A percentile compares a stretch with the other conserved stretches of the same genome.
Conservation (phyloP, 1,140 invertebrate species). For the Drosophila bifasciata region DNA sequence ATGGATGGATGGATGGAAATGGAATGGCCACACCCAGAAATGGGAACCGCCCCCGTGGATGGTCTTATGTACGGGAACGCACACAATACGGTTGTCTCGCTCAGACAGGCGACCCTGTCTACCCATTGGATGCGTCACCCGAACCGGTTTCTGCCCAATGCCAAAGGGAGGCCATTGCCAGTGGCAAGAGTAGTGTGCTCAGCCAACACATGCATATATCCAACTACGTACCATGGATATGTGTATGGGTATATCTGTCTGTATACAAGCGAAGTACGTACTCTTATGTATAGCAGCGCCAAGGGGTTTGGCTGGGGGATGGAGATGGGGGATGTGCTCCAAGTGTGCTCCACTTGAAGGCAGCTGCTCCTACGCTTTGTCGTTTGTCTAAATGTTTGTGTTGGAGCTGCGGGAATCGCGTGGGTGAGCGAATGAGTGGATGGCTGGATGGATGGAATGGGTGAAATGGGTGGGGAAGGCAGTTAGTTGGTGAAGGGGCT, state of each 20-base stretch:
- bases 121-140: constrained; percentile 42
- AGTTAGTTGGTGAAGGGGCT: constrained; percentile 1
- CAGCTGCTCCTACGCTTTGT: constrained; percentile 67
- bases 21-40: constrained; percentile 58
- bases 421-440: constrained; percentile 24
- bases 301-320: constrained; percentile 3
- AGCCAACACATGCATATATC: too few species aligned
- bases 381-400: constrained; percentile 74
- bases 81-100: constrained; percentile 55
- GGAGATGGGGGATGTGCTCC: constrained; percentile 37
- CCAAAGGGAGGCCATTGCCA: constrained; percentile 49
- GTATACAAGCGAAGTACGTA: constrained; percentile 22
- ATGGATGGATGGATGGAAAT: constrained; percentile 12
- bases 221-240: constrained; percentile 4
- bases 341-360: constrained; percentile 67
- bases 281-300: constrained; percentile 2
- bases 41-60: constrained; percentile 45
- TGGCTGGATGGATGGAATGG: constrained; percentile 11
- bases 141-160: constrained; percentile 71
- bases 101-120: constrained; percentile 24
- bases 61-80: constrained; percentile 44
- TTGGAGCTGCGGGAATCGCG: constrained; percentile 45
- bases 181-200: constrained; percentile 36
- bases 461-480: not conserved
- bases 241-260: constrained; percentile 20